phyloP scores from a whole-genome alignment of 2,797 vertebrate genomes.

The Gymnothorax reevesii region DNA sequence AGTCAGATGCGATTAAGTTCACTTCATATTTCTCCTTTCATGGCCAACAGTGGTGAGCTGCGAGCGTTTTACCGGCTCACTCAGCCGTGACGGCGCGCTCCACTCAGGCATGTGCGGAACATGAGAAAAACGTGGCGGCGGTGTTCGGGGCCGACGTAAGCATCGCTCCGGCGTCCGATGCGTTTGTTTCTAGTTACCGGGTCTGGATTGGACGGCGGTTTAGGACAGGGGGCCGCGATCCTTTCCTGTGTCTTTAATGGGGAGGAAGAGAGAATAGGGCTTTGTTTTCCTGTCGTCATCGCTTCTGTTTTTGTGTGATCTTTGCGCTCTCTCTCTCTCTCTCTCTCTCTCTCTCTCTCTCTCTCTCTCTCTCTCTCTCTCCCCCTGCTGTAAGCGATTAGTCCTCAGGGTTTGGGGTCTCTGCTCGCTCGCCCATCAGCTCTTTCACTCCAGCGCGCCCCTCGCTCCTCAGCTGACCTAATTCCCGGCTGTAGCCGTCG shows the following conservation, averaged over 20 bases:
- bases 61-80: constrained; percentile 23
- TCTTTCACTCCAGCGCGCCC: background rate
- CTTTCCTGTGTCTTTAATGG: background rate
- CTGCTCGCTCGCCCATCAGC: background rate
- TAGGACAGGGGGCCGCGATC: background rate
- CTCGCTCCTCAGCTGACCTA: background rate
- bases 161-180: constrained; percentile 4
- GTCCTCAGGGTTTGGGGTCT: background rate
- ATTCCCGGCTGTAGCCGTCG: background rate
- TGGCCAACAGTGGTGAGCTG: constrained; percentile 4
- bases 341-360: background rate
- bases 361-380: background rate
- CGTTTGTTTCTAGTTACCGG: constrained; percentile 26
- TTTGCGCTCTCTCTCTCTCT: background rate
- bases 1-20: background rate
- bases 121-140: constrained; percentile 32
- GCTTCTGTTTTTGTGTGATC: background rate
- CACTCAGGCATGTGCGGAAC: constrained; percentile 26
- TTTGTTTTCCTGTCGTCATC: constrained; percentile 26
- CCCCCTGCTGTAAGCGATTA: constrained; percentile 17
- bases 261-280: background rate
- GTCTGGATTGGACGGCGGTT: constrained; percentile 27
- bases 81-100: constrained; percentile 14
- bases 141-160: background rate
- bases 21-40: constrained; percentile 28